Base-by-base conservation (phyloP, 1,140 invertebrate species). In the Charaxes varanes region DNA sequence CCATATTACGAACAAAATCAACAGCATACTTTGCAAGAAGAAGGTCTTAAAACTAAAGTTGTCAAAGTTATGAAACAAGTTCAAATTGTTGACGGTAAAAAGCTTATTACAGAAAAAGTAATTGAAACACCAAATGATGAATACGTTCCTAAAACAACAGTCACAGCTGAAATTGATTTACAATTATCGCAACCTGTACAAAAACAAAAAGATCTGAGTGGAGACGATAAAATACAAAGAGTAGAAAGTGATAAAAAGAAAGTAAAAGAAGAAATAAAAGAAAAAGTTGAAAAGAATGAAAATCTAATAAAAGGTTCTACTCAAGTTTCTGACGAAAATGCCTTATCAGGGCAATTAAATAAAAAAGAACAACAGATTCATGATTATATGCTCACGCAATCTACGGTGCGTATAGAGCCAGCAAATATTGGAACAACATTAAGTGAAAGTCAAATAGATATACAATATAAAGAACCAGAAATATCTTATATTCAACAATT, bases 1-100 rank as follows among this genome's bases (percentile, higher is more conserved):
- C 91, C 93, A 85, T 93, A 3, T 88, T 88, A 92, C 67, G 87
- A 90, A 53, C 61, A 58, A 4, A 55, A 45, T 36, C 13, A 70
- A 3, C 44, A 45, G 24, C 56, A 66, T 32, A 60, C 49, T 23
- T 16, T 67, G 15, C 63, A 77, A 66, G 53, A 65, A 19, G 58
- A 70, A 54, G 63, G 60, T 8, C 13, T 65, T 2, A 65, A 85
- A 80, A 91, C 87, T 22, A 87, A 88, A 52, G 87, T 85, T 28
- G 87, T 90, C n/a, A 88, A 84, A 41, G 87, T 90, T 13, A 90
- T 92, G 23, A 86, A 90, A 41, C 88, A 88, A 59, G 85, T 92
- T 2, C 88, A 89, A 0, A 89, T 94, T 4, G 88, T 93, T 24
- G 90, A 94, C 76, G 93, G 92, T 0, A 90, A 92, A 79, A 89